A percentile compares a stretch with the other conserved stretches of the same genome.
Evolutionary conservation across 92 coral and sea anemone genomes (phyloP).

Genomic region (Isaurus tuberculatus): DNA sequence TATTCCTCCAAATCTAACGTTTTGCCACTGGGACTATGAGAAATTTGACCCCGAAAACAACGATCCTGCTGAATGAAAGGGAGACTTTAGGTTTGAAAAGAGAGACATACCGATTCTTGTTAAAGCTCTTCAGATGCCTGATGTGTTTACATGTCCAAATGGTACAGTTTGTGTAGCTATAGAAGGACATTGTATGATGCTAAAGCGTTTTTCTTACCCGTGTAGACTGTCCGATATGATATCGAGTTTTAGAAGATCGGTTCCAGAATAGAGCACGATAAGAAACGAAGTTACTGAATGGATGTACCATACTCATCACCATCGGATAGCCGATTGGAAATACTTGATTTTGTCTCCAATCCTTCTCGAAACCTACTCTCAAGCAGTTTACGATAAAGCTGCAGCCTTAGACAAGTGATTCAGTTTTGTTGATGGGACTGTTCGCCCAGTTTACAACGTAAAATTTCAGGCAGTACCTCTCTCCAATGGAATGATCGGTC

Average conservation of each 20-base stretch:
- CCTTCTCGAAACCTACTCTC: too few relatives aligned
- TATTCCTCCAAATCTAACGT: conserved; percentile 12
- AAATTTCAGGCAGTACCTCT: too few relatives aligned
- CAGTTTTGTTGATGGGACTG: too few relatives aligned
- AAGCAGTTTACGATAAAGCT: too few relatives aligned
- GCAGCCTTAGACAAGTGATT: too few relatives aligned
- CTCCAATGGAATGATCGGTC: too few relatives aligned
- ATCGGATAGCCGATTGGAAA: too few relatives aligned
- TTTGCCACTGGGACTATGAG: conserved; percentile 23
- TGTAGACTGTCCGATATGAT: conserved; percentile 29
- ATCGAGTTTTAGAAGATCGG: conserved; percentile 1
- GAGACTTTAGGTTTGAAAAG: conserved; percentile 37
- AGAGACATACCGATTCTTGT: conserved; percentile 35
- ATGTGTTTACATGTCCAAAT: too few relatives aligned
- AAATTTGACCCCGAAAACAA: conserved; percentile 36
- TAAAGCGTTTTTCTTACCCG: conserved; percentile 30
- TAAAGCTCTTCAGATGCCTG: neutral
- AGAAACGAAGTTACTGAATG: too few relatives aligned
- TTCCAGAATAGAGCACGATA: neutral
- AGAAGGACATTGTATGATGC: conserved; percentile 31
- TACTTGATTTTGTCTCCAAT: too few relatives aligned
- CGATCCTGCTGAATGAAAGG: conserved; percentile 52
- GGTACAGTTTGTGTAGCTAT: neutral
- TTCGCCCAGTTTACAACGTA: too few relatives aligned
- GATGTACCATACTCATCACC: too few relatives aligned